Percentiles rank a stretch among this genome's conserved stretches.
Evolutionary conservation across 2,797 vertebrate species (phyloP).

Genomic region (Rhadinocentrus ornatus): DNA sequence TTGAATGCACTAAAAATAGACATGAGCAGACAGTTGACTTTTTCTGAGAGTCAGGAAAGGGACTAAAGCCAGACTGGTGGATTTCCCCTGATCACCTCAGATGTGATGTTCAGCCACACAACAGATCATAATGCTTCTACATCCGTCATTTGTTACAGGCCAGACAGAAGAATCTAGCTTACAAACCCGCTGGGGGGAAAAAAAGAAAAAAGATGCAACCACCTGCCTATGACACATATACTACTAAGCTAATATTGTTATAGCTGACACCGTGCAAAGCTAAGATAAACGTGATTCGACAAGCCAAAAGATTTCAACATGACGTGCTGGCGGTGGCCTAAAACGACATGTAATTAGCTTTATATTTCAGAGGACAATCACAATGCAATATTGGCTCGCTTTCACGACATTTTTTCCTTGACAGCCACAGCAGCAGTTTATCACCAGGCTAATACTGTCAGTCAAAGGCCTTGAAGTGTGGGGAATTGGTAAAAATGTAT

Average conservation of each 20-base stretch:
- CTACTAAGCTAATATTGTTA: too few species aligned
- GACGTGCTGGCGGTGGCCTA: not conserved
- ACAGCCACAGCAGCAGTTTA: slow-evolving; percentile 43
- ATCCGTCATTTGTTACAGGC: slow-evolving; percentile 29
- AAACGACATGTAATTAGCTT: not conserved
- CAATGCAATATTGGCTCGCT: not conserved
- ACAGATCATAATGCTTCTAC: slow-evolving; percentile 12
- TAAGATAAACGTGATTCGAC: not conserved
- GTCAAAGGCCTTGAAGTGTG: slow-evolving; percentile 56
- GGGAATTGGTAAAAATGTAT: slow-evolving; percentile 62
- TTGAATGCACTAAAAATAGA: slow-evolving; percentile 54
- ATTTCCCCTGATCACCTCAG: slow-evolving; percentile 68
- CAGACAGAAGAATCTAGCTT: not conserved
- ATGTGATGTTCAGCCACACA: slow-evolving; percentile 28
- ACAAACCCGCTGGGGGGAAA: not conserved
- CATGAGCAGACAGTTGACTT: slow-evolving; percentile 31
- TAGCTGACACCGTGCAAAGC: not conserved
- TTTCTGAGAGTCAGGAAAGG: slow-evolving; percentile 26
- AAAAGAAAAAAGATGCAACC: not conserved
- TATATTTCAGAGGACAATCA: slow-evolving; percentile 1
- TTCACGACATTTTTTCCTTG: slow-evolving; percentile 21
- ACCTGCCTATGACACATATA: not conserved
- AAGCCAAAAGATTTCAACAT: slow-evolving; percentile 5
- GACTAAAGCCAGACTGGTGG: slow-evolving; percentile 43
- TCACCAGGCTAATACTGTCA: slow-evolving; percentile 56